A percentile compares a stretch with the other conserved stretches of the same genome.
Conservation (phyloP, 2,888 invertebrate genomes). For the Chrysodeixis includens region DNA sequence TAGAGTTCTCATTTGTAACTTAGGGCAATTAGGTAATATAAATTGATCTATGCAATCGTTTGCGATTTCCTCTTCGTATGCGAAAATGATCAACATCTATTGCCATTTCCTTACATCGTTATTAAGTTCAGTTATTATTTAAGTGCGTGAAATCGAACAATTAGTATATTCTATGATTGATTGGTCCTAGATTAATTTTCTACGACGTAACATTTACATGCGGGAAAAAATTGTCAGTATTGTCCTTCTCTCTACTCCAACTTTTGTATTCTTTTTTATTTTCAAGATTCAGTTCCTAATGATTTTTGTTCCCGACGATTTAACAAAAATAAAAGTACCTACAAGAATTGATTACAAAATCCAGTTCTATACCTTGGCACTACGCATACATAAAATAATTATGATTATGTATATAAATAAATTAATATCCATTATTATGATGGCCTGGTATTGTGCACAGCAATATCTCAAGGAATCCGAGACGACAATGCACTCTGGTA, state of each 20-base stretch:
- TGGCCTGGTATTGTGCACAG: not conserved
- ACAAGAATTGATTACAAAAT: no score
- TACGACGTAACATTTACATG: not conserved
- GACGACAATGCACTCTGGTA: conserved; percentile 6
- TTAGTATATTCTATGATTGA: conserved; percentile 36
- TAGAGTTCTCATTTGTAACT: not conserved
- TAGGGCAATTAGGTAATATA: no score
- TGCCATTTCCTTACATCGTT: conserved; percentile 24
- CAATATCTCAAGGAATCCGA: conserved; percentile 7
- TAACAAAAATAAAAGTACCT: no score
- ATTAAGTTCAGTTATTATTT: conserved; percentile 18
- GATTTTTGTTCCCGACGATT: no score
- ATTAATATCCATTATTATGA: not conserved
- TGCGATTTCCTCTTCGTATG: conserved; percentile 18
- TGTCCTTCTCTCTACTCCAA: no score
- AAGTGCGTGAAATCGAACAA: conserved; percentile 19
- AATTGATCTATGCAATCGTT: conserved; percentile 8
- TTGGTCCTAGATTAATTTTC: conserved; percentile 15
- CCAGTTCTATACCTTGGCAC: no score
- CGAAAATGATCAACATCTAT: conserved; percentile 20
- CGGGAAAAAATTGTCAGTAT: no score
- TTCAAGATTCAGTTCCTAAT: no score
- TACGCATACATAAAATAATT: no score
- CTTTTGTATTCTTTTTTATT: no score
- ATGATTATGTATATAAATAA: not conserved